Conservation (phyloP, 2,888 invertebrate species). For the Muschampia plurimacula region DNA sequence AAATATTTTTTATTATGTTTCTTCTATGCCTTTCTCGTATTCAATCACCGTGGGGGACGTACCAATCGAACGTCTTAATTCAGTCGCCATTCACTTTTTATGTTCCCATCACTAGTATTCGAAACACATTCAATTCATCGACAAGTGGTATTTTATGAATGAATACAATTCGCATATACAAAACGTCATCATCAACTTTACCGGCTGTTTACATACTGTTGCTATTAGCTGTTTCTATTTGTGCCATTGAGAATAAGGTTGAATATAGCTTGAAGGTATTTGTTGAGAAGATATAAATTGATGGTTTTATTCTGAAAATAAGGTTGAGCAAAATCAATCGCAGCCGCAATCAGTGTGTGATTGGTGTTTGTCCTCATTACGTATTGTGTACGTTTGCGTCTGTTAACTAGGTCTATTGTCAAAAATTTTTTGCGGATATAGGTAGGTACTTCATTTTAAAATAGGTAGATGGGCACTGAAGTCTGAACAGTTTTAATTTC, state of each 20-base stretch:
- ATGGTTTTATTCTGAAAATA: not conserved
- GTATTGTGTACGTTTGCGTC: too few relatives aligned
- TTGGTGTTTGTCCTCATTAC: not conserved
- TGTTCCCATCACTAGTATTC: conserved; percentile 22
- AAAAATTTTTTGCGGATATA: too few relatives aligned
- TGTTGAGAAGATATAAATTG: not conserved
- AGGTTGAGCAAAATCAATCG: conserved; percentile 3
- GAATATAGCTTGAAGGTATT: not conserved
- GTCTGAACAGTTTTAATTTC: too few relatives aligned
- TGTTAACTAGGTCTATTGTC: too few relatives aligned
- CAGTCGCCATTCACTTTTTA: conserved; percentile 49
- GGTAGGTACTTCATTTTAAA: too few relatives aligned
- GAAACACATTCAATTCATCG: conserved; percentile 3
- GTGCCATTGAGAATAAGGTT: not conserved
- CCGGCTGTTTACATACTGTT: not conserved
- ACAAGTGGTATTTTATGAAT: not conserved
- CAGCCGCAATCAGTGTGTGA: not conserved
- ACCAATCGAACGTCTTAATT: conserved; percentile 42
- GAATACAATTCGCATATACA: not conserved
- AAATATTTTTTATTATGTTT: conserved; percentile 43
- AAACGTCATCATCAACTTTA: not conserved
- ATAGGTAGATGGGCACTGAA: too few relatives aligned
- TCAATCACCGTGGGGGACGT: conserved; percentile 45
- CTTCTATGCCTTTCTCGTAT: conserved; percentile 52
- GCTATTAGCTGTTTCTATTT: not conserved